phyloP scores from a whole-genome alignment of 2,888 invertebrate species.

The Lycophotia porphyrea region DNA sequence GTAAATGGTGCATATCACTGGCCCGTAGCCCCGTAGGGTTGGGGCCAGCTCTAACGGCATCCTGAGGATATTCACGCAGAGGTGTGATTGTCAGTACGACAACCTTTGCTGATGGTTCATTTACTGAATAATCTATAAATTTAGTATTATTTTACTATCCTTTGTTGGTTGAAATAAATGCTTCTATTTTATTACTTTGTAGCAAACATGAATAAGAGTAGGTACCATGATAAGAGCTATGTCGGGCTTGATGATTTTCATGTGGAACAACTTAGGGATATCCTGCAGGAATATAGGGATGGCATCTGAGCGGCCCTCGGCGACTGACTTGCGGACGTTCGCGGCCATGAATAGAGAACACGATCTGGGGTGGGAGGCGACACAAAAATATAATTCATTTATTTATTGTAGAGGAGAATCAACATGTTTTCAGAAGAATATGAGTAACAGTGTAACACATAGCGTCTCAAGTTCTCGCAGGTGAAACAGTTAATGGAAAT shows the following conservation, averaged over 20 bases:
- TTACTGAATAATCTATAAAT: background rate
- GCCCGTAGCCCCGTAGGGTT: too few species aligned
- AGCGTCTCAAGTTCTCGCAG: too few species aligned
- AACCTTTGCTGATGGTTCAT: background rate
- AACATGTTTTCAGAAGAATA: background rate
- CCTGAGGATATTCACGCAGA: background rate
- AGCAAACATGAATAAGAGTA: slow-evolving; percentile 92
- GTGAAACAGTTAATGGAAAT: background rate
- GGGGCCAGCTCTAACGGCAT: too few species aligned
- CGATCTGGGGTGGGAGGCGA: slow-evolving; percentile 90
- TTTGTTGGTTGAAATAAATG: background rate
- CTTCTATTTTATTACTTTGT: background rate
- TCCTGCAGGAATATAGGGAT: slow-evolving; percentile 98
- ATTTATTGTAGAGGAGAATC: background rate
- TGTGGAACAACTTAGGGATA: slow-evolving; percentile 96
- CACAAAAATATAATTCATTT: background rate
- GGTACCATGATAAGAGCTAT: too few species aligned
- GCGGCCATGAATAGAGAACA: slow-evolving; percentile 97
- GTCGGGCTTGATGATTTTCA: slow-evolving; percentile 95
- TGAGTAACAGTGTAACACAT: background rate
- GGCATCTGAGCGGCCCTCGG: slow-evolving; percentile 96
- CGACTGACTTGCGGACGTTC: slow-evolving; percentile 96
- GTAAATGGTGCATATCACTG: too few species aligned
- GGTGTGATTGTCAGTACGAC: background rate
- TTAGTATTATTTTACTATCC: background rate